Conservation (phyloP, 1,140 invertebrate species). For the Monomorium pharaonis region DNA sequence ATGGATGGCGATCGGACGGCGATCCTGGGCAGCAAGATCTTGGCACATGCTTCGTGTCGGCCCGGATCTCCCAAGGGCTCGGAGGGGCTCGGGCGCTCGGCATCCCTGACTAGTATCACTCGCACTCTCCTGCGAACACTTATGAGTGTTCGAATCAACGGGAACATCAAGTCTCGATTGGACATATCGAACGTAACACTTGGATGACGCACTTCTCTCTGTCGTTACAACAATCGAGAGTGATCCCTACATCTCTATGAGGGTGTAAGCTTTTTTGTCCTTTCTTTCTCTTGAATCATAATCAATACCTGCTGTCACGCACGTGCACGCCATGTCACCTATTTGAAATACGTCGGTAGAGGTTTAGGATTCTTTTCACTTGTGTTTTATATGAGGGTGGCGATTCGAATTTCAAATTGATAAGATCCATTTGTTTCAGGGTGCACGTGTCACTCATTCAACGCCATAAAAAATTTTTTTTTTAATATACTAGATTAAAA, state of each 20-base stretch:
- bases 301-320: not conserved
- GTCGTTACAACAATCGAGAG: not conserved
- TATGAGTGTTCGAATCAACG: not conserved
- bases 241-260: too few species aligned
- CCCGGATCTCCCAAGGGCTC: conserved; percentile 95
- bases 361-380: not conserved
- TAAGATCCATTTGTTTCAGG: not conserved
- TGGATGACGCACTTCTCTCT: not conserved
- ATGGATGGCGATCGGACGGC: too few species aligned
- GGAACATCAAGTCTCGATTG: not conserved
- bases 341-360: not conserved
- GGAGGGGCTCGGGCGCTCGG: conserved; percentile 97
- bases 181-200: not conserved
- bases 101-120: conserved; percentile 92
- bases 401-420: not conserved
- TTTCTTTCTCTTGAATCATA: not conserved
- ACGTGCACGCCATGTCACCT: too few species aligned
- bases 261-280: too few species aligned
- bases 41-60: conserved; percentile 92
- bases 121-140: not conserved
- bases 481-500: too few species aligned
- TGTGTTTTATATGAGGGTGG: too few species aligned
- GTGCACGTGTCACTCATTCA: too few species aligned
- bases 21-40: conserved; percentile 56
- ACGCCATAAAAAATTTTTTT: too few species aligned